Conservation (phyloP, 2,113 vertebrate genomes). For the Diadophis punctatus region DNA sequence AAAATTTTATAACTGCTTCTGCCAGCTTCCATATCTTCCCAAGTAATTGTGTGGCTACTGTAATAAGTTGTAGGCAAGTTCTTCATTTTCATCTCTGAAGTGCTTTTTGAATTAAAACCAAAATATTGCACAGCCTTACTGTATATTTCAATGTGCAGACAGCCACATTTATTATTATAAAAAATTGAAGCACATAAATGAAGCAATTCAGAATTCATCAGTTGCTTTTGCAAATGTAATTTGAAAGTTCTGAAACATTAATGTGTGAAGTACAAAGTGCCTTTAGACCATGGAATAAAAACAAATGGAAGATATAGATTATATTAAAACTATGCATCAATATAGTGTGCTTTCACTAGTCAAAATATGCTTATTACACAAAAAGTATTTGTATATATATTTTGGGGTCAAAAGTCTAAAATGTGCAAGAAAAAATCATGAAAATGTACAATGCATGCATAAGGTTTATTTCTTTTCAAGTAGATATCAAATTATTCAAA, state of each 20-base stretch:
- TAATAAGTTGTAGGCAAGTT: neutral
- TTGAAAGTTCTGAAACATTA: conserved; percentile 56
- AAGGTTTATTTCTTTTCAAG: neutral
- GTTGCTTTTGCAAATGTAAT: conserved; percentile 49
- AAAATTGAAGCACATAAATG: conserved; percentile 47
- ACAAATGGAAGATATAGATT: conserved; percentile 24
- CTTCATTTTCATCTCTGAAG: neutral
- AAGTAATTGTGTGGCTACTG: neutral
- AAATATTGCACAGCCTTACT: neutral
- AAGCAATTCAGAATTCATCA: conserved; percentile 49
- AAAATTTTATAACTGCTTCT: neutral
- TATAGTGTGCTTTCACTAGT: neutral
- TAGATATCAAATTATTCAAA: neutral
- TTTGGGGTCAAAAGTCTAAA: neutral
- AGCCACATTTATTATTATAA: conserved; percentile 51
- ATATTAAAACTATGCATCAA: conserved; percentile 52
- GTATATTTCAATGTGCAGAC: conserved; percentile 27
- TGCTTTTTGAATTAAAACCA: neutral
- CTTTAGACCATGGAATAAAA: conserved; percentile 41
- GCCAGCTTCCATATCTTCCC: neutral
- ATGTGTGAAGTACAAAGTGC: conserved; percentile 42
- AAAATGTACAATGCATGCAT: neutral
- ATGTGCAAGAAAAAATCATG: neutral
- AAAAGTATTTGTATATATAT: neutral
- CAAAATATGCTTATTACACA: conserved; percentile 14